Evolutionary conservation across 2,888 invertebrate species (phyloP), one percentile per base, ranked within the genome.

Genomic region (Erebia aethiops): DNA sequence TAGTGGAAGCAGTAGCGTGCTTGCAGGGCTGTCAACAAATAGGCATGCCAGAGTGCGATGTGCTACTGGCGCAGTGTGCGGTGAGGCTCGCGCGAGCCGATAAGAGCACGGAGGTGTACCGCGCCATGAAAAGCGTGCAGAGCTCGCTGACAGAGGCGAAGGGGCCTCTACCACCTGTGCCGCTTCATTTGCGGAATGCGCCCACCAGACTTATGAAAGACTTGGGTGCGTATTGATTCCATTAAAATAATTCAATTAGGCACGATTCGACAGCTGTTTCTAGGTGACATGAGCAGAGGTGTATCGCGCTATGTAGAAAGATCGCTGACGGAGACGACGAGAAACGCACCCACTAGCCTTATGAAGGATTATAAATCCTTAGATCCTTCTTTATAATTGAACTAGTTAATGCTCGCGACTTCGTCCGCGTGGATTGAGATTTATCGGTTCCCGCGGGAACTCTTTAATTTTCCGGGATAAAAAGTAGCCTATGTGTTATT

Each of bases 21-120:
- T 95, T 96, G 91, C 96, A 97, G 78, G 97, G 96, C 1, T 97
- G 97, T 80, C 96, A 97, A 83, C 92, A 96, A 74, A 89, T 97
- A 54, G 97, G 97, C 10, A 96, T 96, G 96, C 97, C 97, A 0
- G 97, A 97, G 81, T 95, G 96, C 80, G 96, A 97, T 83, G 96
- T 97, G 13, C 87, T 97, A 67, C 86, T 98, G 41, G 96, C 96
- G 14, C 97, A 97, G 81, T 96, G 96, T 81, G 96, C 96, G 2
- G 95, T 96, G 65, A 95, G 97, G 81, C 89, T 97, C 63, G 96
- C 97, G 0, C 91, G 96, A 79, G 97, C 97, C 9, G 95, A 96
- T 9, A 97, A 97, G 84, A 96, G 96, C 52, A 86, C 92, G 14
- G 96, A 96, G 81, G 94, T 92, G 71, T 95, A 95, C 77, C 79